Percentiles rank a stretch among this genome's conserved stretches.
These are phyloP conservation scores for Eupsittula cactorum DNA, from an alignment of 2,113 vertebrate genomes.

Conservation along the genomic window DNA sequence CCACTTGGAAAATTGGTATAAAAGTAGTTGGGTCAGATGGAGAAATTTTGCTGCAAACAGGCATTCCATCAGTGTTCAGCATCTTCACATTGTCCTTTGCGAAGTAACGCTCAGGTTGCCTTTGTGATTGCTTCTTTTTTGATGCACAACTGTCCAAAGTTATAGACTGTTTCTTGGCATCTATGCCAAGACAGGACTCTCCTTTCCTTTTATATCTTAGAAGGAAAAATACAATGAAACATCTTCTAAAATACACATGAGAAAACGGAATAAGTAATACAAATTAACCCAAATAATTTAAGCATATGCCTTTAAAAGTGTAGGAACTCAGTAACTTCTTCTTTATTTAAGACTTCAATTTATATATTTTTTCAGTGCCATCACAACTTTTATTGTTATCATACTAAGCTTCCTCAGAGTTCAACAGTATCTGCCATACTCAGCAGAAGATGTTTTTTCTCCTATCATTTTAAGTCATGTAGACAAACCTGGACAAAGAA, in stretches of 20 bases:
- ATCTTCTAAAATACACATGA: background rate
- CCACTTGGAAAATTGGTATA: conserved; percentile 71
- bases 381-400: background rate
- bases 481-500: background rate
- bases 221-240: conserved; percentile 17
- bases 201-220: conserved; percentile 90
- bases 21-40: conserved; percentile 48
- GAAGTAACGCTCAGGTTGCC: conserved; percentile 83
- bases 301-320: background rate
- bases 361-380: background rate
- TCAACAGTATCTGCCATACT: background rate
- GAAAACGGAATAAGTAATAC: background rate
- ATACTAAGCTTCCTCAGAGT: background rate
- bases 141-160: conserved; percentile 79
- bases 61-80: conserved; percentile 64
- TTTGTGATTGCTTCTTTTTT: conserved; percentile 72
- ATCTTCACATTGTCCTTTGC: conserved; percentile 73
- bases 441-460: background rate
- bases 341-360: background rate
- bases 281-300: background rate
- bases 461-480: background rate
- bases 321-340: background rate
- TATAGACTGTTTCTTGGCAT: conserved; percentile 81
- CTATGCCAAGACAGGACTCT: conserved; percentile 85
- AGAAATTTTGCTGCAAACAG: conserved; percentile 30